Percentiles rank a stretch among this genome's conserved stretches.
These are phyloP conservation scores for Cotesia congregata DNA, from an alignment of 2,888 invertebrate species.

Conservation along the genomic window DNA sequence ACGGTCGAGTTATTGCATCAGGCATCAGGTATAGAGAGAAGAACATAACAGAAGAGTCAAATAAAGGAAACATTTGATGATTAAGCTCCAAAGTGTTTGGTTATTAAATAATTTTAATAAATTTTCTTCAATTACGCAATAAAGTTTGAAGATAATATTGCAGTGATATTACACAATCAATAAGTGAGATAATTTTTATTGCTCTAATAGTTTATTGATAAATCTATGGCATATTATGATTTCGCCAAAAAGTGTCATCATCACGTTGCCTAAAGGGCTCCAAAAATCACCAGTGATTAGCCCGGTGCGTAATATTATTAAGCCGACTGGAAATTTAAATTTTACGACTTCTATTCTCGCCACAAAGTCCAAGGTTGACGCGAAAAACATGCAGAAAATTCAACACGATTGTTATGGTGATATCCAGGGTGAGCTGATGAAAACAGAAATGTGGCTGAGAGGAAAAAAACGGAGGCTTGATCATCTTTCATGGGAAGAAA, in stretches of 20 bases:
- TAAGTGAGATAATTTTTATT: neutral
- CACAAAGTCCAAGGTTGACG: constrained; percentile 35
- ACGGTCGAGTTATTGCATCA: constrained; percentile 39
- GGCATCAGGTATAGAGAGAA: neutral
- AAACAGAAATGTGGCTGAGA: constrained; percentile 59
- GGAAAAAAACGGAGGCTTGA: constrained; percentile 84
- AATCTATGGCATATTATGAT: constrained; percentile 64
- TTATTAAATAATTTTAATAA: neutral
- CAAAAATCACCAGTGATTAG: constrained; percentile 49
- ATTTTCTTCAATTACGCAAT: neutral
- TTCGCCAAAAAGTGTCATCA: constrained; percentile 63
- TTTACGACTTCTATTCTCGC: constrained; percentile 59
- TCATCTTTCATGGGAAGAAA: constrained; percentile 89
- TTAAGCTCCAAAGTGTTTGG: constrained; percentile 18
- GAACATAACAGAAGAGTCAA: neutral
- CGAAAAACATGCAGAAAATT: constrained; percentile 43
- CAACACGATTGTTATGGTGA: constrained; percentile 50
- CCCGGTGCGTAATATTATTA: constrained; percentile 30
- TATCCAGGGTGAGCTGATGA: constrained; percentile 47
- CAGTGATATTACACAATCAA: neutral
- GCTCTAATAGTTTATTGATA: constrained; percentile 10
- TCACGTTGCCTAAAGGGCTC: constrained; percentile 64
- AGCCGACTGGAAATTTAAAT: constrained; percentile 53
- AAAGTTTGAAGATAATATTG: constrained; percentile 2
- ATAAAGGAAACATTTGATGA: constrained; percentile 24